Base-by-base conservation (phyloP, 2,888 invertebrate genomes). In the Apodemia duryi region DNA sequence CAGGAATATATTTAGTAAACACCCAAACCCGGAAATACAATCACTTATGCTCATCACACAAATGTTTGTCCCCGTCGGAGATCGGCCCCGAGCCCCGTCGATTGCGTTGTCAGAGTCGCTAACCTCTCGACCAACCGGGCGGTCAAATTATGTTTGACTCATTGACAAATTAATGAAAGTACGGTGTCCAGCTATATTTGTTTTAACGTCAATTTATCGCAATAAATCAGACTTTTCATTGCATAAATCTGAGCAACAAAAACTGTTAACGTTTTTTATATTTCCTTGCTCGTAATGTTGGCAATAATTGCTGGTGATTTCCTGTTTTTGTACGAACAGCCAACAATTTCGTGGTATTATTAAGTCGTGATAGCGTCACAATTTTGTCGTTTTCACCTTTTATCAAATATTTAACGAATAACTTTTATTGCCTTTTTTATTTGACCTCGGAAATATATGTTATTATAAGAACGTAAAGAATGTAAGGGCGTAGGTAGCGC, bases 221-320 rank as follows among this genome's bases (percentile, higher is more conserved):
- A 35, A 60, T 60, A 60, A 13, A 60, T 60, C 57, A 60, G 57
- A 60, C 57, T 35, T 60, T 35, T 35, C 57, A 32, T 32, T 60
- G 32, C 57, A 61, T 49, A 64, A 61, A 32, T 29, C 57, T 43
- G 7, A 35, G 38, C n/a, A 43, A 63, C 65, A 64, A 68, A 68
- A 64, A 61, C 63, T 35, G 41, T 61, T 63, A 64, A 60, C 69
- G 64, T 65, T 61, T 21, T 21, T 21, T 63, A 65, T 63, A 67
- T 64, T 68, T 61, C 65, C 52, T 62, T 62, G 63, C 61, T 54
- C 52, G 65, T 63, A 65, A 67, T 68, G 71, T 69, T 65, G 63
- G 67, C 68, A 66, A 68, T 71, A 69, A 70, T 67, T 70, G 66
- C 65, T 57, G 29, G 62, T 62, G 65, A 68, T 67, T 69, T 65